Base-by-base conservation (phyloP, 2,888 invertebrate species). In the Anoplius nigerrimus region DNA sequence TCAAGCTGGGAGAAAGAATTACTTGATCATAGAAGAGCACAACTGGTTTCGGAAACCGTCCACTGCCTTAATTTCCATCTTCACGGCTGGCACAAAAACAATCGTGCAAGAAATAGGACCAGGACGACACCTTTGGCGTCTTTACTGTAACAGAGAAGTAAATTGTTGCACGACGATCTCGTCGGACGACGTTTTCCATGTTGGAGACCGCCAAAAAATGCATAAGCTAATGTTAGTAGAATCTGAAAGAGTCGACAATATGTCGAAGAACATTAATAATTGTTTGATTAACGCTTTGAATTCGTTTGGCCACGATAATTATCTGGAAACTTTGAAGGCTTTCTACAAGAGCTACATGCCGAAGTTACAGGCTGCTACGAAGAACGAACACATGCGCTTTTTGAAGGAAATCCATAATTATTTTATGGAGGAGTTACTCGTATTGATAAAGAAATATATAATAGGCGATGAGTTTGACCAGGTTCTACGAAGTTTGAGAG, bases 151-250 rank as follows among this genome's bases (percentile, higher is more conserved):
- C 22, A 75, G 73, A 0, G 71, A 76, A 8, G 64, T 45, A 3
- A 42, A 56, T 5, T 80, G 78, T 20, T 66, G 59, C 34, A 45
- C 74, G 0, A 69, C 72, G 0, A 65, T 84, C 5, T 71, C 78
- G 0, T 84, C 84, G 0, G 77, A 84, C 61, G 79, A 80, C 3
- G 16, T 69, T 8, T 84, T 84, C 46, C 46, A 75, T 27, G 48
- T 83, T 2, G 84, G 84, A 3, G 71, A 80, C 71, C 74, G 73
- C 2, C 27, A 20, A 11, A 76, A 42, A 53, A 80, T 84, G 59
- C 79, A 84, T 20, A 64, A 74, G 2, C 34, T 82, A 11, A 84
- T 84, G 84, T 68, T 34, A 2, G 16, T n/a, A 0, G 85, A 84
- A 42, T 82, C 83, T 0, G 62, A 71, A 0, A 74, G 66, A 24